These are phyloP conservation scores for Fregata magnificens DNA, from an alignment of 2,113 vertebrate genomes.

Conservation along the genomic window DNA sequence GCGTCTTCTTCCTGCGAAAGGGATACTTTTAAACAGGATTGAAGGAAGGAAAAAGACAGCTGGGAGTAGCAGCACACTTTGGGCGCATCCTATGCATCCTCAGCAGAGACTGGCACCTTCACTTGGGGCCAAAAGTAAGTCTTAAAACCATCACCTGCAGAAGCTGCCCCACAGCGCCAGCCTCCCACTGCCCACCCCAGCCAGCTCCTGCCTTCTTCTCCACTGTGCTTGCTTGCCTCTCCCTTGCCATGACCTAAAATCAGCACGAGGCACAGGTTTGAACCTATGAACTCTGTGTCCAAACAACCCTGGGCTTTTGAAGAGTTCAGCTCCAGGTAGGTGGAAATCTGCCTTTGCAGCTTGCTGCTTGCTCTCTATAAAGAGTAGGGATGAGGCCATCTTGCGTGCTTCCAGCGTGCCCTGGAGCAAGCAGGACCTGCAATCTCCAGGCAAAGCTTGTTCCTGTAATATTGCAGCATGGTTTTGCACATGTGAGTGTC, in stretches of 20 bases:
- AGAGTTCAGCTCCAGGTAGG: background rate
- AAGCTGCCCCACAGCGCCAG: background rate
- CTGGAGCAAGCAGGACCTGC: background rate
- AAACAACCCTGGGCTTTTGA: background rate
- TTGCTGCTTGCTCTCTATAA: background rate
- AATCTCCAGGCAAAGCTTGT: background rate
- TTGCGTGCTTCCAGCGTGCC: background rate
- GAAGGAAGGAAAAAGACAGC: background rate
- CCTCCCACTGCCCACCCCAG: background rate
- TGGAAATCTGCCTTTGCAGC: accelerated
- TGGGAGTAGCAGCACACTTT: background rate
- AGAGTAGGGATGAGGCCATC: background rate
- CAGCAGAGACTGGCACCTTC: accelerated
- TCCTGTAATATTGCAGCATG: background rate
- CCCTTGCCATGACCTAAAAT: background rate
- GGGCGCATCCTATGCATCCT: background rate
- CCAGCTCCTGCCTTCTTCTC: background rate
- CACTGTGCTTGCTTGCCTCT: accelerated
- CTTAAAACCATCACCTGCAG: background rate
- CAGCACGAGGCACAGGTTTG: background rate
- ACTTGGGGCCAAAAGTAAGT: background rate
- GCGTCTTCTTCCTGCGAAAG: background rate
- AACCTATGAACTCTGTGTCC: background rate
- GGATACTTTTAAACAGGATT: background rate
- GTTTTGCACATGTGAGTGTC: background rate